phyloP scores from a whole-genome alignment of 2,888 invertebrate genomes.

The Chrysolina americana region DNA sequence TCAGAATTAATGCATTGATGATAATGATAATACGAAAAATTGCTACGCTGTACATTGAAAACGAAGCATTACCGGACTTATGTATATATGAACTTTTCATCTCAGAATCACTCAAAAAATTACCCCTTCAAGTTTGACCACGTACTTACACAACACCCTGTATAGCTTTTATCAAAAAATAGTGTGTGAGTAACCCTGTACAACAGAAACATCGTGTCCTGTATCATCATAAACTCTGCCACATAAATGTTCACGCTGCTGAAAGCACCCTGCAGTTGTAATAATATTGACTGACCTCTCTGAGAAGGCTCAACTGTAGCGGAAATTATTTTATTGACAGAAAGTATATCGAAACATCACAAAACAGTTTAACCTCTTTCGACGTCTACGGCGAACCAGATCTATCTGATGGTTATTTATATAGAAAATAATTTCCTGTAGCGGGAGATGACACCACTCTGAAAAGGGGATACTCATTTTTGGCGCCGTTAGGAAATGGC shows the following conservation, averaged over 20 bases:
- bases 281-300: background rate
- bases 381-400: background rate
- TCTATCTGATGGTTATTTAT: background rate
- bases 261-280: background rate
- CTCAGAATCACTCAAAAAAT: no score
- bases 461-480: no score
- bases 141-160: no score
- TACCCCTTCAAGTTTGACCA: no score
- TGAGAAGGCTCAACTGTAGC: background rate
- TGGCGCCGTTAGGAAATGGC: no score
- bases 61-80: no score
- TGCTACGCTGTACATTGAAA: no score
- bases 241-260: background rate
- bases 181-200: background rate
- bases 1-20: no score
- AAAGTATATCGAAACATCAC: background rate
- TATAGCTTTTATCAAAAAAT: no score
- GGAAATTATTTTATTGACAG: constrained; percentile 10
- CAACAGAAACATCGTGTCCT: background rate
- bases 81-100: no score
- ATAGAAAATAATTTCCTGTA: background rate
- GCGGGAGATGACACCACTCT: background rate
- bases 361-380: background rate
- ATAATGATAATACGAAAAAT: no score
- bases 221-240: background rate